A percentile compares a stretch with the other conserved stretches of the same genome.
Conservation (phyloP, 2,888 invertebrate genomes). For the Apotomis capreana region DNA sequence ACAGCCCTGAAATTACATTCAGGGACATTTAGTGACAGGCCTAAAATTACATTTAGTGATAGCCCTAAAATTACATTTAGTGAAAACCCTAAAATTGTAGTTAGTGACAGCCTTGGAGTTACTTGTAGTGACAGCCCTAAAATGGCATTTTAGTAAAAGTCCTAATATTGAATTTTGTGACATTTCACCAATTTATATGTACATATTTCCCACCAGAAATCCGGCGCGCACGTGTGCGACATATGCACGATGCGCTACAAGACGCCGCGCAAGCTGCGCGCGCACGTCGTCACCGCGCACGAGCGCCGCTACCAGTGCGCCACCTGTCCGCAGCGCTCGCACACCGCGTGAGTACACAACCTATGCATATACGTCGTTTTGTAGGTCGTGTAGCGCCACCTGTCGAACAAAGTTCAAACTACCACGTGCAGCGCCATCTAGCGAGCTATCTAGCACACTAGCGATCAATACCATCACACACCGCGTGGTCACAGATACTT, state of each 20-base stretch:
- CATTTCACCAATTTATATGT: too few relatives aligned
- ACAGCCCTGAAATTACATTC: neutral
- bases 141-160: too few relatives aligned
- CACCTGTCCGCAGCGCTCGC: conserved; percentile 58
- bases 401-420: too few relatives aligned
- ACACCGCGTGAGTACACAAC: conserved; percentile 62
- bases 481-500: too few relatives aligned
- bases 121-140: too few relatives aligned
- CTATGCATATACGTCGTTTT: too few relatives aligned
- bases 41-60: neutral
- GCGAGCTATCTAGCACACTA: too few relatives aligned
- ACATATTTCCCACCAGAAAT: conserved; percentile 54
- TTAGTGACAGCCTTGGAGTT: too few relatives aligned
- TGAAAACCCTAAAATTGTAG: neutral
- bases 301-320: conserved; percentile 59
- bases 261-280: conserved; percentile 54
- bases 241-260: conserved; percentile 65
- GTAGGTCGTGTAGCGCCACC: too few relatives aligned
- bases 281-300: conserved; percentile 62
- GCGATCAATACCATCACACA: too few relatives aligned
- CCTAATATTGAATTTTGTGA: too few relatives aligned
- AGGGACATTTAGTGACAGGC: neutral
- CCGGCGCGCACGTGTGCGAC: conserved; percentile 59
- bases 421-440: too few relatives aligned
- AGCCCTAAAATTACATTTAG: neutral